Evolutionary conservation across 2,888 invertebrate species (phyloP).

Genomic region (Drepanosiphum platanoidis): DNA sequence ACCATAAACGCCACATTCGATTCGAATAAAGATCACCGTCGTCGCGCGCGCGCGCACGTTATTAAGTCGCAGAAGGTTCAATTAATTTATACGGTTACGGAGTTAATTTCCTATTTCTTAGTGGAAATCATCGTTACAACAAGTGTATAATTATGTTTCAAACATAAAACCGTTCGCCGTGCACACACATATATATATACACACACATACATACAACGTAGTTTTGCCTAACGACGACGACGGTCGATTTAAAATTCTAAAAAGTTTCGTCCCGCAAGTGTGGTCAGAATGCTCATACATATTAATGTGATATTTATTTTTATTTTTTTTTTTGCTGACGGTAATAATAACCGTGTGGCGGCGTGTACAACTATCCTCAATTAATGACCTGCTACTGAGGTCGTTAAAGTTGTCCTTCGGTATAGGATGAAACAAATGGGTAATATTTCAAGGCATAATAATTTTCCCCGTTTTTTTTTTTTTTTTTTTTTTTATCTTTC

Average conservation of each 20-base stretch:
- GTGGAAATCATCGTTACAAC: not conserved
- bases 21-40: no score
- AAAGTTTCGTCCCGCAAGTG: constrained; percentile 41
- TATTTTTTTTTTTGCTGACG: not conserved
- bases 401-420: constrained; percentile 55
- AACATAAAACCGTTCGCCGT: not conserved
- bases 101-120: constrained; percentile 30
- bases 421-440: constrained; percentile 10
- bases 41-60: no score
- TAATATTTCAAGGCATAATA: constrained; percentile 41
- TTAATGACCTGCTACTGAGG: constrained; percentile 46
- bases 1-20: no score
- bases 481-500: not conserved
- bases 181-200: no score
- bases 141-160: constrained; percentile 10
- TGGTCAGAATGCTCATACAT: constrained; percentile 47
- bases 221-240: not conserved
- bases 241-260: constrained; percentile 31
- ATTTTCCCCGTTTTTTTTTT: constrained; percentile 8
- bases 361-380: constrained; percentile 12
- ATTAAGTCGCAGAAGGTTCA: no score
- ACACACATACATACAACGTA: not conserved
- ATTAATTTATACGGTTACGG: not conserved
- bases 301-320: constrained; percentile 16
- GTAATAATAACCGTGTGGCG: constrained; percentile 10